phyloP scores from a whole-genome alignment of 2,797 vertebrate species.

The Lerista edwardsae region DNA sequence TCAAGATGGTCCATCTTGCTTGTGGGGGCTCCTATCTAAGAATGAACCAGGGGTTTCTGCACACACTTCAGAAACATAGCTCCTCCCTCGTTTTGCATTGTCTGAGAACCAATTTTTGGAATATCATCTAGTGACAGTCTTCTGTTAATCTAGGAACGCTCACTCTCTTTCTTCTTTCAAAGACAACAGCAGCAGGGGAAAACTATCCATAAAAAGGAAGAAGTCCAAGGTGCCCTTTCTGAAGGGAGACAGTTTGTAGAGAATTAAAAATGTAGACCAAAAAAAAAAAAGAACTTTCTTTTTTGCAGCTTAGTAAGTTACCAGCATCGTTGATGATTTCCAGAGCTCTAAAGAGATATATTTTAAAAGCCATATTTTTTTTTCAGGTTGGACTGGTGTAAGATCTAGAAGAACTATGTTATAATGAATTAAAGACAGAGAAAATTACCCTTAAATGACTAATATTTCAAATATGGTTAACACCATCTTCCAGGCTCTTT shows the following conservation, averaged over 20 bases:
- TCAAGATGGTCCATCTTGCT: too few species aligned
- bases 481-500: slow-evolving; percentile 23
- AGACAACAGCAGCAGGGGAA: too few species aligned
- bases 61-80: too few species aligned
- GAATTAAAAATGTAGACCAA: not conserved
- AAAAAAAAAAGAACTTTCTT: not conserved
- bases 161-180: not conserved
- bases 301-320: not conserved
- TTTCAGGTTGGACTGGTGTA: not conserved
- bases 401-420: not conserved
- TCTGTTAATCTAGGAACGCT: not conserved
- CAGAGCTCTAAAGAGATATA: not conserved
- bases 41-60: too few species aligned
- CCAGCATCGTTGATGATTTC: not conserved
- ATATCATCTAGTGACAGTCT: too few species aligned
- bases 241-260: not conserved
- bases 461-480: not conserved
- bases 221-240: not conserved
- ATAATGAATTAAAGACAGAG: slow-evolving; percentile 23
- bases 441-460: slow-evolving; percentile 39
- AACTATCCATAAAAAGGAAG: not conserved
- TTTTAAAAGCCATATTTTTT: not conserved
- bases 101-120: not conserved
- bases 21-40: too few species aligned
- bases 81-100: not conserved